Conservation (phyloP, 2,888 invertebrate genomes). For the Idaea aversata region DNA sequence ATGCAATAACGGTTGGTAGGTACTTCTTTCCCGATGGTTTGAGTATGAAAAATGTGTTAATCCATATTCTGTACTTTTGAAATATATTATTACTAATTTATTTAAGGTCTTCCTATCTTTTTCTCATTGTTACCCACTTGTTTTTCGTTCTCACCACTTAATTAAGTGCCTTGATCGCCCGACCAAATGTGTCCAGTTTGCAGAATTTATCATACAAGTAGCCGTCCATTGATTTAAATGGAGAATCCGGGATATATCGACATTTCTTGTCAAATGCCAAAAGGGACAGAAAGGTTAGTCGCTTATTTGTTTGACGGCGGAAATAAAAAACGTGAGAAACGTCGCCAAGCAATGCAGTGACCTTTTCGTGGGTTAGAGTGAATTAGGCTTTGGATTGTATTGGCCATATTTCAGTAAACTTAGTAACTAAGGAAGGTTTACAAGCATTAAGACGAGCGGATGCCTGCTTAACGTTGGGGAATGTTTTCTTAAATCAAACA, state of each 20-base stretch:
- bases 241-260: neutral
- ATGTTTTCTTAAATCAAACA: too few species aligned
- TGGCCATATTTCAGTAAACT: neutral
- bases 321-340: neutral
- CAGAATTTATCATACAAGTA: neutral
- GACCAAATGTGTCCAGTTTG: neutral
- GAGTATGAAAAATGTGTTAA: neutral
- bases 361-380: neutral
- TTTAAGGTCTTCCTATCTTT: neutral
- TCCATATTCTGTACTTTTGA: neutral
- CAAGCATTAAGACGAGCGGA: too few species aligned
- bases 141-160: too few species aligned
- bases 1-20: neutral
- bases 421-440: neutral
- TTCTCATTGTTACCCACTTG: too few species aligned
- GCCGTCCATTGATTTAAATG: neutral
- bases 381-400: neutral
- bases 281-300: slow-evolving; percentile 1
- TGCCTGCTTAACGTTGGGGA: too few species aligned
- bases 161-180: neutral
- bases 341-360: neutral
- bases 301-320: neutral
- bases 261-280: neutral
- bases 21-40: neutral
- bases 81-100: neutral